phyloP scores from a whole-genome alignment of 2,888 invertebrate species.

The Ormyrus thymus region DNA sequence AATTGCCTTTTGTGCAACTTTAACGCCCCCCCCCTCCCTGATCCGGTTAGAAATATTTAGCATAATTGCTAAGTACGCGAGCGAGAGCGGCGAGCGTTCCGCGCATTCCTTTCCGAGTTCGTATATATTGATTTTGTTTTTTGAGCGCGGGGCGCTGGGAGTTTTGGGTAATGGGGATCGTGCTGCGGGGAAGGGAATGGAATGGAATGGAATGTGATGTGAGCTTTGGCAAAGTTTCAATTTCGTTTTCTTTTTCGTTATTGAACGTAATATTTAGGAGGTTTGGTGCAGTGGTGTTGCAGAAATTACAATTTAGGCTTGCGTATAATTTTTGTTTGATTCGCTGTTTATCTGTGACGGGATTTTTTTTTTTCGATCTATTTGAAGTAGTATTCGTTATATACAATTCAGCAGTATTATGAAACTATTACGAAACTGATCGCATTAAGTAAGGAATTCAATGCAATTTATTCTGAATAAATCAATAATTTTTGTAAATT shows the following conservation, averaged over 20 bases:
- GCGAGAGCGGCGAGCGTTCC: background rate
- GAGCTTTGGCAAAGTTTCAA: no score
- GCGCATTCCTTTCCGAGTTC: background rate
- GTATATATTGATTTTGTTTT: background rate
- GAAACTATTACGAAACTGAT: background rate
- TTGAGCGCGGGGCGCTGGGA: no score
- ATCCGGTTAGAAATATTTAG: slow-evolving; percentile 40
- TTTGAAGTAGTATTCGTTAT: background rate
- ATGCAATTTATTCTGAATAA: no score
- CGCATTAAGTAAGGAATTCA: background rate
- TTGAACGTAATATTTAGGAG: no score
- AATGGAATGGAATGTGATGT: no score
- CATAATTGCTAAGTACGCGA: slow-evolving; percentile 11
- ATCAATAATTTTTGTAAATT: no score
- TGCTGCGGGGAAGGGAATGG: no score
- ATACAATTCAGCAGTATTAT: slow-evolving; percentile 5
- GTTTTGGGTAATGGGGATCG: no score
- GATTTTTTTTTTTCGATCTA: background rate
- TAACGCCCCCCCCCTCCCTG: background rate
- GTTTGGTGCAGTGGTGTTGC: no score
- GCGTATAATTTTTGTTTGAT: no score
- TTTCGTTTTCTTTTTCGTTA: no score
- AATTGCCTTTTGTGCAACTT: slow-evolving; percentile 42
- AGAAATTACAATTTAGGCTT: no score
- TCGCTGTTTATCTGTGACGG: background rate